phyloP scores from a whole-genome alignment of 2,888 invertebrate species.

The Tanypteryx hageni region DNA sequence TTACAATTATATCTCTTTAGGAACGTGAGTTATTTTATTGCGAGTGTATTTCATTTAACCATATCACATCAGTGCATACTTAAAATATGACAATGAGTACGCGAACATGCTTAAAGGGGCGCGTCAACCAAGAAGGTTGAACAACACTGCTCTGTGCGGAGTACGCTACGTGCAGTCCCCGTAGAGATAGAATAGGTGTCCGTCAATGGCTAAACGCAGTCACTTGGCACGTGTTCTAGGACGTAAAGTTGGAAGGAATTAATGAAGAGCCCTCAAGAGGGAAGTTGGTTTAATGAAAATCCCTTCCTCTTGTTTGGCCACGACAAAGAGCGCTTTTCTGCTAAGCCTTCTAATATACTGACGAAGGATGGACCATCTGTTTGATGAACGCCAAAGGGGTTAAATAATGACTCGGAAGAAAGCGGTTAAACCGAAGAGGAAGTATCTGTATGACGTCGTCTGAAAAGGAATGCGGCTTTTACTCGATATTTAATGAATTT shows the following conservation, averaged over 20 bases:
- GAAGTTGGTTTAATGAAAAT: slow-evolving; percentile 28
- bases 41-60: no score
- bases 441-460: neutral
- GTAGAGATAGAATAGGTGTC: neutral
- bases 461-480: neutral
- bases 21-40: no score
- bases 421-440: neutral
- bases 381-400: neutral
- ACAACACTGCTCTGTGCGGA: no score
- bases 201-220: slow-evolving; percentile 8
- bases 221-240: slow-evolving; percentile 29
- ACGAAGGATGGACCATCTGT: neutral
- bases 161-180: no score
- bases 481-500: neutral
- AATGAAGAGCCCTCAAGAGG: slow-evolving; percentile 24
- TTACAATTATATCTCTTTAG: no score
- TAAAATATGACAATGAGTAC: no score
- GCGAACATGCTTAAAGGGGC: no score
- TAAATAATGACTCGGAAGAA: slow-evolving; percentile 28
- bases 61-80: no score
- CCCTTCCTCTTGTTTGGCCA: neutral
- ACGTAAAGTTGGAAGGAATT: neutral
- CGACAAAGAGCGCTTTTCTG: neutral
- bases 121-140: no score
- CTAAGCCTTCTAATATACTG: neutral